Evolutionary conservation across 2,888 invertebrate genomes (phyloP), one percentile per base, ranked within the genome.

Genomic region (Desoria tigrina): DNA sequence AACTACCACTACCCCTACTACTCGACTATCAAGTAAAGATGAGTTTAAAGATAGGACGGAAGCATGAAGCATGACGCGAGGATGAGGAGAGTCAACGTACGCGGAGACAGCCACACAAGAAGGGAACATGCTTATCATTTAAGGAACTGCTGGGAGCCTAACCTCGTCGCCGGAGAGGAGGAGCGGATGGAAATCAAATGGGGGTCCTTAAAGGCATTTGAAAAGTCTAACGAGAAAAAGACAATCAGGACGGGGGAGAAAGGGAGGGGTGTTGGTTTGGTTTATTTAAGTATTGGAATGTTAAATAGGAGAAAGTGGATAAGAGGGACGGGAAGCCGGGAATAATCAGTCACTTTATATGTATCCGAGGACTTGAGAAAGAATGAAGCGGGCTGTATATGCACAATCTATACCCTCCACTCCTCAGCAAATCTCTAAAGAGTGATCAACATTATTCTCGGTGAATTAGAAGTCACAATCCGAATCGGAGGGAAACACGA

Each of bases 301-400:
- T 39, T 42, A 57, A 57, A 37, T 57, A 53, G 32, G 58, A 39
- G 37, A 37, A 26, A 59, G 42, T 39, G 28, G 56, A 58, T 28
- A 49, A 42, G 49, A 63, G 50, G 50, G 27, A 23, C 32, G 49
- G 51, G 51, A 53, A 32, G 51, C 39, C 42, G 53, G 54, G 58
- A 59, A 55, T 71, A 71, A 71, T 71, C 71, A 71, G 71, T 71
- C 71, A 71, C 71, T 71, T 71, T 71, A 65, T 71, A 71, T 71
- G 71, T 67, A 71, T 63, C 68, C 63, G 18, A 65, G 63, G 63
- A 60, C 50, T 50, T 62, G 49, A n/a, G n/a, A 42, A 42, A 18
- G 45, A 27, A 27, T 51, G 32, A 32, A 56, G 56, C 63, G 58
- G 64, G 66, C 53, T 65, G 45, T 62, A 53, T 53, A 61, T 63